phyloP scores from a whole-genome alignment of 2,113 vertebrate genomes.

The Rafetus swinhoei region DNA sequence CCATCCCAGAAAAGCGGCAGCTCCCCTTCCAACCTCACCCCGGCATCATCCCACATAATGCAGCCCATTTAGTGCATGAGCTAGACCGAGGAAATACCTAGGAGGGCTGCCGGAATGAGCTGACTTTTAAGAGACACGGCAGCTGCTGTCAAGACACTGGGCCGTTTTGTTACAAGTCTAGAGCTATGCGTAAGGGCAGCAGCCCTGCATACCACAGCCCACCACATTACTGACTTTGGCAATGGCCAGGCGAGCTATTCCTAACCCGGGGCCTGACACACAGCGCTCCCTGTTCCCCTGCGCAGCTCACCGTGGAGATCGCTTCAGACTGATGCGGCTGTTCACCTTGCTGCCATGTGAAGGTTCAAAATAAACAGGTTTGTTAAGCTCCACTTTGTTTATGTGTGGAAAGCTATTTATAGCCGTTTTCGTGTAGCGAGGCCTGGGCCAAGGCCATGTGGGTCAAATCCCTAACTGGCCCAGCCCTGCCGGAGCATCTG shows the following conservation, averaged over 20 bases:
- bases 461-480: neutral
- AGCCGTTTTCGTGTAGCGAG: conserved; percentile 26
- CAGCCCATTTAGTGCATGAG: neutral
- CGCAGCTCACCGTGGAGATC: neutral
- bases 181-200: neutral
- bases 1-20: neutral
- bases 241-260: neutral
- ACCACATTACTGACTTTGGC: conserved; percentile 32
- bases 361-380: conserved; percentile 63
- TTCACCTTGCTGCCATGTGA: neutral
- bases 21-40: neutral
- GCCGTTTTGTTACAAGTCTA: neutral
- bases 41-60: neutral
- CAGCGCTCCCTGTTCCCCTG: conserved; percentile 64
- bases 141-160: neutral
- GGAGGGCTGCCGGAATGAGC: neutral
- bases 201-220: conserved; percentile 51
- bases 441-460: conserved; percentile 28
- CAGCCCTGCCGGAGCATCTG: neutral
- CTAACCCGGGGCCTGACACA: conserved; percentile 9
- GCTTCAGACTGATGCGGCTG: neutral
- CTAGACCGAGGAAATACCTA: neutral
- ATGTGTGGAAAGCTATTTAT: conserved; percentile 65
- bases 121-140: neutral
- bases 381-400: conserved; percentile 56